Conservation (phyloP, 1,140 invertebrate species). For the Drosophila trapezifrons region DNA sequence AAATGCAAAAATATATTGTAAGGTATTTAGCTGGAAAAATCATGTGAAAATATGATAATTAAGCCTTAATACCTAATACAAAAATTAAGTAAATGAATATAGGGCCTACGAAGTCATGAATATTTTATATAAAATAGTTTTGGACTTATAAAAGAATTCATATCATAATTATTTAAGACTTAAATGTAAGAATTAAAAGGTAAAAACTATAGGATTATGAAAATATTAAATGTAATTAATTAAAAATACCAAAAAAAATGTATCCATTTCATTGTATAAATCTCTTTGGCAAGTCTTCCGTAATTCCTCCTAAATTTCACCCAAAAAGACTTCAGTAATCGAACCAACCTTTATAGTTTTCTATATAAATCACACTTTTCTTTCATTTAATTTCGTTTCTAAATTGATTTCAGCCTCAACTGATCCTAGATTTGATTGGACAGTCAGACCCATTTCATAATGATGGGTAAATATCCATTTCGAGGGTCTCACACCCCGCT, state of each 20-base stretch:
- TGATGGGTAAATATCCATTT: conserved; percentile 43
- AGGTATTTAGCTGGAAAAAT: not conserved
- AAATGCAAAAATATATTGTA: not conserved
- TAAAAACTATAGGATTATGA: not conserved
- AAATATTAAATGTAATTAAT: no score
- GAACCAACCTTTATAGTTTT: no score
- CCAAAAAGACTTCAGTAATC: not conserved
- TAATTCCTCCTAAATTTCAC: not conserved
- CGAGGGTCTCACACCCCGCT: conserved; percentile 28
- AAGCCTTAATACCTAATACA: no score
- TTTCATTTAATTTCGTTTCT: not conserved
- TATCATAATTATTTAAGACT: no score
- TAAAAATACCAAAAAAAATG: no score
- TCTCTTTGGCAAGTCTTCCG: no score
- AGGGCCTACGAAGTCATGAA: not conserved
- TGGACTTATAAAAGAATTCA: no score
- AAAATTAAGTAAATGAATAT: not conserved
- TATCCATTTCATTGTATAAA: no score
- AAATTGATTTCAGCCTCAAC: not conserved
- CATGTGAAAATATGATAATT: no score
- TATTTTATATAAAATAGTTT: no score
- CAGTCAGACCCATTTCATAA: conserved; percentile 23
- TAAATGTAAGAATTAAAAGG: no score
- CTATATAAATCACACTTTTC: conserved; percentile 2
- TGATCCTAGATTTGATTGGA: conserved; percentile 19